Base-by-base conservation (phyloP, 2,888 invertebrate species). In the Lutraria lutraria region DNA sequence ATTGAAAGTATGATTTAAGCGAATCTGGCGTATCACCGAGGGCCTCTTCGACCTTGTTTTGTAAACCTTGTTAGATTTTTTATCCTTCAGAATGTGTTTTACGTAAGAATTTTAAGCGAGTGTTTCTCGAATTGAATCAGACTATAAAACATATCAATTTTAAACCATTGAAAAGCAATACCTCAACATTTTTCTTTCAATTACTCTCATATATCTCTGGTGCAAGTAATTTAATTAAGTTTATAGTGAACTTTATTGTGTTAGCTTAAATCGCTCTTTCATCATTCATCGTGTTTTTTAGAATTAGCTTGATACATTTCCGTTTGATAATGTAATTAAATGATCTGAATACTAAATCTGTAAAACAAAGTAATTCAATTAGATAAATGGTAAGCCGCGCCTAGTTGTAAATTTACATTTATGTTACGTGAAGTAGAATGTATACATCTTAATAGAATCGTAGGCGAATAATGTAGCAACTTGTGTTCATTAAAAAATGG, bases 381-480 rank as follows among this genome's bases (percentile, higher is more conserved):
- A 68, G 63, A 68, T 68, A 68, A 25, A n/a, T 25, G 63, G n/a
- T n/a, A 2, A 63, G 19, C 63, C n/a, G 63, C 63, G 63, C 1
- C 63, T 25, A 3, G 8, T n/a, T 68, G 21, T 68, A 68, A 68
- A 68, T 68, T 68, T 68, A 68, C 25, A 68, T 68, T 0, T 25
- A 13, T 25, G 25, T 13, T 0, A 13, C 25, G 63, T 68, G 63
- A 68, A 25, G 12, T 0, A 25, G n/a, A 25, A 25, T 68, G 63
- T 68, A 13, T 68, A n/a, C 13, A 25, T 68, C 25, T 68, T 25
- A 68, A 68, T 68, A 12, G 25, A 68, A 25, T 25, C 63, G 63
- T 68, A 68, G 63, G 63, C 63, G 63, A 25, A n/a, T 68, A n/a
- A 63, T 63, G 19, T 56, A 68, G 63, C n/a, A 25, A 68, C 63